Evolutionary conservation across 2,888 invertebrate species (phyloP).

Genomic region (Leucozona laternaria): DNA sequence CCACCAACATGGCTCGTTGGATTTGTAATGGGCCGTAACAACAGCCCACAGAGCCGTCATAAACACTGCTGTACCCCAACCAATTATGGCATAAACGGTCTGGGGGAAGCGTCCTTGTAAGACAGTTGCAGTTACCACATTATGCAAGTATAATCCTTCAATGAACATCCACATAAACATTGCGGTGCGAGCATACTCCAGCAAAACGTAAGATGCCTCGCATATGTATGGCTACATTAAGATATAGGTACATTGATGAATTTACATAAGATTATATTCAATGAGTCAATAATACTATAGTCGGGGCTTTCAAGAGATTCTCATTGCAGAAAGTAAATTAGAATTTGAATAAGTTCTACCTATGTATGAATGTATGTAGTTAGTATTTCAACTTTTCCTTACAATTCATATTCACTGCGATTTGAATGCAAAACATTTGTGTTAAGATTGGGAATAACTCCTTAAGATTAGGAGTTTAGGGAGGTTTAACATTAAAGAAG

Average conservation of each 20-base stretch:
- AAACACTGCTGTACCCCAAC: slow-evolving; percentile 90
- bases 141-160: slow-evolving; percentile 95
- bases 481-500: too few relatives aligned
- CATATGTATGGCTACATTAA: slow-evolving; percentile 90
- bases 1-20: slow-evolving; percentile 87
- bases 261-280: slow-evolving; percentile 1
- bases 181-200: slow-evolving; percentile 95
- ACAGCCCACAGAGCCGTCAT: slow-evolving; percentile 89
- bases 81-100: slow-evolving; percentile 87
- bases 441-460: too few relatives aligned
- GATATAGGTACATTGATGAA: background rate
- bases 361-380: too few relatives aligned
- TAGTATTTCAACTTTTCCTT: too few relatives aligned
- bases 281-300: background rate
- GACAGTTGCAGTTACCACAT: slow-evolving; percentile 90
- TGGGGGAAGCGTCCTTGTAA: slow-evolving; percentile 87
- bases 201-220: slow-evolving; percentile 89
- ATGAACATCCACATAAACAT: slow-evolving; percentile 99
- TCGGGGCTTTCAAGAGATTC: background rate
- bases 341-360: background rate
- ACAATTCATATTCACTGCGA: background rate
- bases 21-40: slow-evolving; percentile 85
- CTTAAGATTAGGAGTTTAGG: too few relatives aligned
- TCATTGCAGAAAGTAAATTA: background rate
- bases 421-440: too few relatives aligned